phyloP scores from a whole-genome alignment of 1,140 invertebrate genomes.

The Drosophila melanica region DNA sequence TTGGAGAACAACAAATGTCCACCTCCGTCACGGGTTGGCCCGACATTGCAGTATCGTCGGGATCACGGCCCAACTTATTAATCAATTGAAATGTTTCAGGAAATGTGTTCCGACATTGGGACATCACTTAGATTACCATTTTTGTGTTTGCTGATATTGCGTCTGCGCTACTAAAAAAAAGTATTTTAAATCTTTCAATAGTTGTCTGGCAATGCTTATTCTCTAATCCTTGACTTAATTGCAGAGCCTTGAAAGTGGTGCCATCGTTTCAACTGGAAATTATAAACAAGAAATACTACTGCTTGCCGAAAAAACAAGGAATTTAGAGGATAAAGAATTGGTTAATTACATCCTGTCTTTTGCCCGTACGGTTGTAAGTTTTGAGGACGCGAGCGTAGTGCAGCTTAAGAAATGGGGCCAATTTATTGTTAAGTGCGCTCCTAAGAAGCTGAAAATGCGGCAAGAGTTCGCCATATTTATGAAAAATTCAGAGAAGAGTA shows the following conservation, averaged over 20 bases:
- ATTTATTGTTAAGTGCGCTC: neutral
- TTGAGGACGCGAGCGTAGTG: neutral
- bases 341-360: neutral
- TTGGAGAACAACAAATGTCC: conserved; percentile 86
- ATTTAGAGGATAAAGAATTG: neutral
- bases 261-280: neutral
- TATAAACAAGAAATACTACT: neutral
- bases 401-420: neutral
- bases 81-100: neutral
- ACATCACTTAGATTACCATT: no score
- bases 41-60: conserved; percentile 85
- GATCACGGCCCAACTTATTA: conserved; percentile 4
- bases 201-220: neutral
- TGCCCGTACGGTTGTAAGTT: neutral
- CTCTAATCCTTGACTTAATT: neutral
- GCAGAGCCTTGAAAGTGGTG: neutral
- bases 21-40: conserved; percentile 86
- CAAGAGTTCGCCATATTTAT: neutral
- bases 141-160: no score
- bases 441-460: neutral
- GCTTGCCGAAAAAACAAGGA: neutral
- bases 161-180: no score
- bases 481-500: no score
- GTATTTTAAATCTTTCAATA: no score
- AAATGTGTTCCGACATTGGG: no score